Conservation (phyloP, 2,113 vertebrate species). For the Manacus vitellinus region DNA sequence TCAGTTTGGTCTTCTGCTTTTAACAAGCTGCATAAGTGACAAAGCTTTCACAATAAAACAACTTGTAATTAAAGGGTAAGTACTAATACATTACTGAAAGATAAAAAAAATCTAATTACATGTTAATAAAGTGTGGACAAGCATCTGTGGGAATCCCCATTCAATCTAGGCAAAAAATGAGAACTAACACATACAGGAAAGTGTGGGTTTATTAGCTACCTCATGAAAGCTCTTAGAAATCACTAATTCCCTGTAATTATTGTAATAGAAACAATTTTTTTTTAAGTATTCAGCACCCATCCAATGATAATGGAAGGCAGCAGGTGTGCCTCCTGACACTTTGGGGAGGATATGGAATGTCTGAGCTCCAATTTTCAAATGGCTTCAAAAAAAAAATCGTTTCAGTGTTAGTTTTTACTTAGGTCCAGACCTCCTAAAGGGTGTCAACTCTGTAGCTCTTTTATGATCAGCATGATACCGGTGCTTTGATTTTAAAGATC, state of each 20-base stretch:
- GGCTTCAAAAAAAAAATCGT: not conserved
- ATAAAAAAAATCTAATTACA: not conserved
- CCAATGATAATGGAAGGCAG: not conserved
- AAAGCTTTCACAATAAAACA: slow-evolving; percentile 19
- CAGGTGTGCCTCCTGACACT: not conserved
- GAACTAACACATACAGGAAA: not conserved
- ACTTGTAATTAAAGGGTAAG: slow-evolving; percentile 14
- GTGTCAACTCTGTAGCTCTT: not conserved
- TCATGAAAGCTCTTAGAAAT: slow-evolving; percentile 23
- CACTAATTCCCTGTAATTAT: slow-evolving; percentile 26
- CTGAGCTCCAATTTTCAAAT: not conserved
- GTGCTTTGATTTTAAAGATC: not conserved
- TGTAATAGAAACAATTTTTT: slow-evolving; percentile 4
- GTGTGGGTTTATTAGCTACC: not conserved
- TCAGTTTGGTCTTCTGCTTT: not conserved
- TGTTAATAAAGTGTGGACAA: slow-evolving; percentile 11
- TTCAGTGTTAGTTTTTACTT: not conserved
- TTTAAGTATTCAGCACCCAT: not conserved
- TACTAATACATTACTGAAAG: not conserved
- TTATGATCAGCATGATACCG: too few species aligned
- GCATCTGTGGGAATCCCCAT: slow-evolving; percentile 1
- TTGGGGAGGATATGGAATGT: not conserved
- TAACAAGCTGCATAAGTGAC: not conserved
- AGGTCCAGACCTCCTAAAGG: not conserved
- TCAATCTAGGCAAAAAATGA: not conserved